A percentile compares a stretch with the other conserved stretches of the same genome.
Conservation (phyloP, 2,888 invertebrate species). For the Ochropleura leucogaster region DNA sequence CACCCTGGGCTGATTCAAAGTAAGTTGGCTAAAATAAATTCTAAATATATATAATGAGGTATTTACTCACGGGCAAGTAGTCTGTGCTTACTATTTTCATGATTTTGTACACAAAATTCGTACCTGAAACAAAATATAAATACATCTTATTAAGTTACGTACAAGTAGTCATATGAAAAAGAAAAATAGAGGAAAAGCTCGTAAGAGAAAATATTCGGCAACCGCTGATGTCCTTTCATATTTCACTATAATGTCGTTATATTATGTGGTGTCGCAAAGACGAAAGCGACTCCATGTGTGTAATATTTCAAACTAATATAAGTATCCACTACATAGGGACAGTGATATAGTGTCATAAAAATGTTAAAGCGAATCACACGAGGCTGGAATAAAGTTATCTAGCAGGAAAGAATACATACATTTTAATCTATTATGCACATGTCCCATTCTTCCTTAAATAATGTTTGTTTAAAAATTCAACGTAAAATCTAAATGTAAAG, state of each 20-base stretch:
- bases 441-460: constrained; percentile 53
- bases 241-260: constrained; percentile 65
- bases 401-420: constrained; percentile 54
- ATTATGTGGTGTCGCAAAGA: constrained; percentile 59
- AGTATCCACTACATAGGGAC: constrained; percentile 41
- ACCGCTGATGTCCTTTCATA: constrained; percentile 64
- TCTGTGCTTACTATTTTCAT: constrained; percentile 13
- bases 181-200: constrained; percentile 51
- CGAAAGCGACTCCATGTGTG: constrained; percentile 41
- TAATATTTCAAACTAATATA: constrained; percentile 54
- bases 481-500: constrained; percentile 46
- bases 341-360: constrained; percentile 46
- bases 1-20: not conserved
- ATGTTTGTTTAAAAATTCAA: constrained; percentile 51
- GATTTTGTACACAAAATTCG: constrained; percentile 15
- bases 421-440: constrained; percentile 56
- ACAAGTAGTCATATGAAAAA: constrained; percentile 47
- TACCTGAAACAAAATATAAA: constrained; percentile 65
- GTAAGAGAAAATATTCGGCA: constrained; percentile 59
- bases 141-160: constrained; percentile 50
- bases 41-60: constrained; percentile 10
- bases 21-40: not conserved
- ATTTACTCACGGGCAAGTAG: constrained; percentile 19
- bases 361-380: constrained; percentile 34
- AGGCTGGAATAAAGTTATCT: constrained; percentile 47